phyloP scores from a whole-genome alignment of 2,113 vertebrate genomes.

The Toxostoma redivivum region DNA sequence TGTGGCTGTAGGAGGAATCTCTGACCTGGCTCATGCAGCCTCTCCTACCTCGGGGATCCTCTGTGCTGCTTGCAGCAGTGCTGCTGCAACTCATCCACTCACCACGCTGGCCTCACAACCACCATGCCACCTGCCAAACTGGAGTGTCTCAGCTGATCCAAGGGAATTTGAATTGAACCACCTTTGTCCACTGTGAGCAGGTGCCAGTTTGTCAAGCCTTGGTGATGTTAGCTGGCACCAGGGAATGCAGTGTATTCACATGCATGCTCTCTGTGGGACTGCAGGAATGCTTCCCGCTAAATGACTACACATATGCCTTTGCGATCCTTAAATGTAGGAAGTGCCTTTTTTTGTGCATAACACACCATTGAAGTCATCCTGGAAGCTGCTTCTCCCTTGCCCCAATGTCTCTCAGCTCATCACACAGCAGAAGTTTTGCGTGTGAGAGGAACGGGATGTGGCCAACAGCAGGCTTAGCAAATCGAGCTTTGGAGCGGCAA shows the following conservation, averaged over 20 bases:
- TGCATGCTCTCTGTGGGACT: not conserved
- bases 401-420: not conserved
- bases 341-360: not conserved
- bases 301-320: not conserved
- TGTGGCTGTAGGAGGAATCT: not conserved
- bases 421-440: not conserved
- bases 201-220: not conserved
- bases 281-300: not conserved
- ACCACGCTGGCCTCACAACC: rapidly evolving
- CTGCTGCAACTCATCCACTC: not conserved
- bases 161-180: not conserved
- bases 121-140: not conserved
- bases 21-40: not conserved
- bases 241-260: not conserved
- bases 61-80: not conserved
- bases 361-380: not conserved
- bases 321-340: not conserved
- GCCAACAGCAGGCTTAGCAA: not conserved
- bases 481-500: not conserved
- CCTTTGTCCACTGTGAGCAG: rapidly evolving
- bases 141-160: not conserved
- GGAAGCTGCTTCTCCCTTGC: not conserved
- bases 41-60: not conserved
- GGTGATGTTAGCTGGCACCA: not conserved
- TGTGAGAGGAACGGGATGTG: not conserved